phyloP scores from a whole-genome alignment of 2,113 vertebrate species.

The Erythrocercus mccallii region DNA sequence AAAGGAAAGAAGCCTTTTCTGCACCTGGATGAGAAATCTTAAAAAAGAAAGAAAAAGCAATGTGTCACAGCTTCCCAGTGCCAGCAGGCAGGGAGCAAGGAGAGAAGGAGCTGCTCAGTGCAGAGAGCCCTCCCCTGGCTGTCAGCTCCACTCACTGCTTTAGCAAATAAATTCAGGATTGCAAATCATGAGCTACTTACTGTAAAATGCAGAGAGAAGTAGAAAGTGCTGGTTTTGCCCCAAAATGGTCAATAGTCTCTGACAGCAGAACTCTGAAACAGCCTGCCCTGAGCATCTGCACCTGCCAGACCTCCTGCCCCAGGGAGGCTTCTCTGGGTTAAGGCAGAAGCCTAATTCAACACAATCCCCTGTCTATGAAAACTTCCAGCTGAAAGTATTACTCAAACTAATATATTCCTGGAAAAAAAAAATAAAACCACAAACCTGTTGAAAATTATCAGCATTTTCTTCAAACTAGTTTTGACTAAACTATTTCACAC shows the following conservation, averaged over 20 bases:
- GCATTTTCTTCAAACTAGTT: rapidly evolving
- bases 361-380: neutral
- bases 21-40: neutral
- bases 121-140: neutral
- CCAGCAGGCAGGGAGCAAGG: neutral
- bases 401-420: neutral
- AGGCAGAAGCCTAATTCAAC: neutral
- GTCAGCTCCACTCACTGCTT: neutral
- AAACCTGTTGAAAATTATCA: neutral
- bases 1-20: neutral
- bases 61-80: rapidly evolving
- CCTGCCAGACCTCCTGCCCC: neutral
- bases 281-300: neutral
- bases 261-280: neutral
- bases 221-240: neutral
- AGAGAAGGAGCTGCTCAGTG: neutral
- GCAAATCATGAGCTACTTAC: neutral
- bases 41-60: neutral
- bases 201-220: neutral
- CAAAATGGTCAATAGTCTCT: rapidly evolving
- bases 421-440: neutral
- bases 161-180: neutral
- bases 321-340: neutral
- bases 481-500: neutral
- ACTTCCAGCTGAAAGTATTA: neutral